Conservation (phyloP, 1,140 invertebrate genomes). For the Cryptotermes secundus region DNA sequence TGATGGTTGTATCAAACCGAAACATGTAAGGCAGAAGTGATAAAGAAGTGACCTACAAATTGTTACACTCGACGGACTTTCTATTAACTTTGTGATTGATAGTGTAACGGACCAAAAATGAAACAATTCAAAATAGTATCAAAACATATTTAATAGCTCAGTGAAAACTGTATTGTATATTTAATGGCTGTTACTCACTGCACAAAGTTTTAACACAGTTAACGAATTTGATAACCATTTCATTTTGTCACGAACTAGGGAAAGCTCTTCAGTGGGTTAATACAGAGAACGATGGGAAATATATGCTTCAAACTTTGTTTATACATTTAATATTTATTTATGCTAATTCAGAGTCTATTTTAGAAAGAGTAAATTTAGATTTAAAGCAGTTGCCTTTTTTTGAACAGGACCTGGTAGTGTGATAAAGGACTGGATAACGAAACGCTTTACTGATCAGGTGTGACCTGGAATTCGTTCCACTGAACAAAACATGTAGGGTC, state of each 20-base stretch:
- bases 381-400: background rate
- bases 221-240: background rate
- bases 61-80: too few species aligned
- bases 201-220: background rate
- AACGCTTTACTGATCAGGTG: background rate
- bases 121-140: too few species aligned
- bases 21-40: too few species aligned
- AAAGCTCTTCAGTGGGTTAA: background rate
- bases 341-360: background rate
- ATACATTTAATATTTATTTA: background rate
- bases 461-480: background rate
- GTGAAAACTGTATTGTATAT: too few species aligned
- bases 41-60: too few species aligned
- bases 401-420: too few species aligned
- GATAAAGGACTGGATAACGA: background rate
- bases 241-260: background rate
- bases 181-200: too few species aligned
- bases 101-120: too few species aligned
- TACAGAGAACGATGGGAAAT: background rate
- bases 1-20: too few species aligned
- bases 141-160: too few species aligned
- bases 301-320: background rate
- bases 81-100: too few species aligned
- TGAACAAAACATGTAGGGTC: background rate
- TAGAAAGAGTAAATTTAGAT: background rate